A percentile compares a stretch with the other conserved stretches of the same genome.
Conservation (phyloP, 1,140 invertebrate genomes). For the Heliconius melpomene region DNA sequence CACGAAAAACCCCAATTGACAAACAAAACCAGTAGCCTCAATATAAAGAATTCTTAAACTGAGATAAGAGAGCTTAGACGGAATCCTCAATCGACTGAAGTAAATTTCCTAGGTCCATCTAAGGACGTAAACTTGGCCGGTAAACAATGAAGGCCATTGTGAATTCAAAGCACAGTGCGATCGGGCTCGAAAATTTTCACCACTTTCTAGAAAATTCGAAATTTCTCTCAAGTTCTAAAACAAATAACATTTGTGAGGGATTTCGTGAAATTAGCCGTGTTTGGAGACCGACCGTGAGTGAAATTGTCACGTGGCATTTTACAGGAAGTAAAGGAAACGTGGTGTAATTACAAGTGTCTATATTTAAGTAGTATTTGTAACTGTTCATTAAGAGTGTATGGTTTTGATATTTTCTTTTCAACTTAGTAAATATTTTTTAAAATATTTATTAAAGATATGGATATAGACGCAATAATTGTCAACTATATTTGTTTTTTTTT, state of each 20-base stretch:
- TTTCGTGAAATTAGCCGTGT: conserved; percentile 39
- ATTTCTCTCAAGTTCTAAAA: conserved; percentile 46
- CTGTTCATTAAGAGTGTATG: not conserved
- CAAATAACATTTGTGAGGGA: conserved; percentile 49
- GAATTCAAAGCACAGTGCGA: conserved; percentile 51
- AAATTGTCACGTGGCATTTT: conserved; percentile 27
- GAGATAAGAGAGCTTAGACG: conserved; percentile 9
- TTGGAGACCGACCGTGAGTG: conserved; percentile 27
- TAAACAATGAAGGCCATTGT: conserved; percentile 51
- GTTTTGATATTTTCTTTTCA: not conserved
- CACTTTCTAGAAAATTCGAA: conserved; percentile 55
- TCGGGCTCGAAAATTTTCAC: conserved; percentile 63
- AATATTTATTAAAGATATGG: too few relatives aligned
- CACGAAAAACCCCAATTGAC: not conserved
- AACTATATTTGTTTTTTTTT: too few relatives aligned
- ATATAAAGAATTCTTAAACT: not conserved
- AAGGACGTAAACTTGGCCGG: conserved; percentile 43
- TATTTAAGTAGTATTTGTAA: too few relatives aligned
- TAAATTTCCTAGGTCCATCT: conserved; percentile 42
- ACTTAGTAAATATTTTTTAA: too few relatives aligned
- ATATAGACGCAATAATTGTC: too few relatives aligned
- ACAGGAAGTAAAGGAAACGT: conserved; percentile 3
- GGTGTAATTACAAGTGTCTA: not conserved
- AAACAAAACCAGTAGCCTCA: not conserved
- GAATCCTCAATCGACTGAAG: conserved; percentile 35